Conservation (phyloP, 1,140 invertebrate genomes). For the Drosophila paulistorum region DNA sequence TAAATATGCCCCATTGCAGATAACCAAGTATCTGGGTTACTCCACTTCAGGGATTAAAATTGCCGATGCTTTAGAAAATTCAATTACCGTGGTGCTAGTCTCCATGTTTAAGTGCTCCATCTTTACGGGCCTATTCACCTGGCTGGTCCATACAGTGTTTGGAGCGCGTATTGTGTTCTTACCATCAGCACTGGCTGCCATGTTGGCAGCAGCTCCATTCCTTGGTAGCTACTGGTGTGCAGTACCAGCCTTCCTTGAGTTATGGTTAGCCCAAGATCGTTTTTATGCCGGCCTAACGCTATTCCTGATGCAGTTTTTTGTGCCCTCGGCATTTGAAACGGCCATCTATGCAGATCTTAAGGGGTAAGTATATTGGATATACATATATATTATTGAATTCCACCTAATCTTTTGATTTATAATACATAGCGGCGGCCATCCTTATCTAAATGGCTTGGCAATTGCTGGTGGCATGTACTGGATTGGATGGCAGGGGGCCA, state of each 20-base stretch:
- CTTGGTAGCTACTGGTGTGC: conserved; percentile 97
- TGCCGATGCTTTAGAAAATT: conserved; percentile 87
- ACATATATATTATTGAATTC: neutral
- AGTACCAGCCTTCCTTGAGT: conserved; percentile 95
- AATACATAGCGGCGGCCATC: conserved; percentile 92
- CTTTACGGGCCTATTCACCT: conserved; percentile 99
- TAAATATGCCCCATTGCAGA: conserved; percentile 94
- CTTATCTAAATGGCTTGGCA: conserved; percentile 98
- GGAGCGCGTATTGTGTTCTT: conserved; percentile 97
- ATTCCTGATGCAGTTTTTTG: conserved; percentile 92
- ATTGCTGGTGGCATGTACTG: conserved; percentile 99
- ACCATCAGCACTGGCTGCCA: conserved; percentile 94
- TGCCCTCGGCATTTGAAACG: conserved; percentile 96
- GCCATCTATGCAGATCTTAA: conserved; percentile 99
- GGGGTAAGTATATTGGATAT: conserved; percentile 87
- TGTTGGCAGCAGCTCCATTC: conserved; percentile 97
- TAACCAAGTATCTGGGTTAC: conserved; percentile 88
- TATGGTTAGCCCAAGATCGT: conserved; percentile 95
- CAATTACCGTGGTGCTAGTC: conserved; percentile 92
- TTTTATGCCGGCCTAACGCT: conserved; percentile 89
- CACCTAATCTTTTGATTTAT: conserved; percentile 54
- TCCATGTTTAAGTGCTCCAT: conserved; percentile 98
- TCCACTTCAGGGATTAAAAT: conserved; percentile 91
- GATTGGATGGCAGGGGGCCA: conserved; percentile 97
- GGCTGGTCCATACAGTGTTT: conserved; percentile 98